phyloP scores from a whole-genome alignment of 2,888 invertebrate genomes.

The Sturmia bella region DNA sequence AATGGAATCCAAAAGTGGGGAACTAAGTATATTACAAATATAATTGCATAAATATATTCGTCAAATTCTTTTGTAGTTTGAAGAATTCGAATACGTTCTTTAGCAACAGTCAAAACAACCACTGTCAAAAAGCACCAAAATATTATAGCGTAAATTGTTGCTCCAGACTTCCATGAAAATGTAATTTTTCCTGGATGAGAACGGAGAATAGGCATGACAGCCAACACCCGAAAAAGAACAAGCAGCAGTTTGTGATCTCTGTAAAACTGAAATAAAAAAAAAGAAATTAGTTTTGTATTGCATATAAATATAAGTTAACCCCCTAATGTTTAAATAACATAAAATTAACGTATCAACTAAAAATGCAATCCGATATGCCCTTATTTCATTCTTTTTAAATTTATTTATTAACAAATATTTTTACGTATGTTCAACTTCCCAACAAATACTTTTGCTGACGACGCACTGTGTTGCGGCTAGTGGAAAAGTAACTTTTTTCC shows the following conservation, averaged over 20 bases:
- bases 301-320: slow-evolving; percentile 5
- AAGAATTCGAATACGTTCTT: slow-evolving; percentile 85
- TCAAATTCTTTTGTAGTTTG: slow-evolving; percentile 85
- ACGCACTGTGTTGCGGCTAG: too few species aligned
- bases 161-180: slow-evolving; percentile 85
- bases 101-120: slow-evolving; percentile 85
- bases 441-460: too few species aligned
- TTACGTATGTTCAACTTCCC: too few species aligned
- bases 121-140: slow-evolving; percentile 85
- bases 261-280: slow-evolving; percentile 82
- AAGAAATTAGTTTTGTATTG: neutral
- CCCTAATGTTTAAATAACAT: neutral
- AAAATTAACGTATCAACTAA: too few species aligned
- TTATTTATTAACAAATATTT: too few species aligned
- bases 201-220: slow-evolving; percentile 86
- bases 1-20: slow-evolving; percentile 87
- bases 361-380: too few species aligned
- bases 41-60: slow-evolving; percentile 87
- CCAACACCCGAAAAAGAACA: slow-evolving; percentile 85
- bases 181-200: slow-evolving; percentile 84
- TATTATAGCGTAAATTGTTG: slow-evolving; percentile 86
- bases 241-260: slow-evolving; percentile 86
- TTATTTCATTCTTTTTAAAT: too few species aligned
- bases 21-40: slow-evolving; percentile 86
- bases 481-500: too few species aligned